Evolutionary conservation across 2,113 vertebrate species (phyloP).

Genomic region (Baryphthengus martii): DNA sequence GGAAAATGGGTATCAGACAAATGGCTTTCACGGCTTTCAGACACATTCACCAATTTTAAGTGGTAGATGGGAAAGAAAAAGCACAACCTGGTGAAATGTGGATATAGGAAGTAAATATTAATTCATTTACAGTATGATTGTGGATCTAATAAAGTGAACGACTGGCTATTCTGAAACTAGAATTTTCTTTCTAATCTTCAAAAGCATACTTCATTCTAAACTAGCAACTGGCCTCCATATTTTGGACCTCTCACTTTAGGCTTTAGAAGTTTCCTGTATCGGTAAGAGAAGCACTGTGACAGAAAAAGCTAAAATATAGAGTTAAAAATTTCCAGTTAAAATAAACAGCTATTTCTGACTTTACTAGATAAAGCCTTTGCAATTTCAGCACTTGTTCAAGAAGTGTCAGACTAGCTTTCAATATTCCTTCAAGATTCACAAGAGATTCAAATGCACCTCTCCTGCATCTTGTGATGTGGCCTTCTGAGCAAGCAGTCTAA

Average conservation of each 20-base stretch:
- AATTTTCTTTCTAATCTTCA: background rate
- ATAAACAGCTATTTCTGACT: background rate
- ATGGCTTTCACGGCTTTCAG: background rate
- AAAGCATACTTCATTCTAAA: background rate
- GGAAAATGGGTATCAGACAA: background rate
- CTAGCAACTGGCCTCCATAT: background rate
- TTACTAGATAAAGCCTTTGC: background rate
- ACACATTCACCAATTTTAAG: background rate
- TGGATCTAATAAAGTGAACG: background rate
- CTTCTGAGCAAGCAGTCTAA: background rate
- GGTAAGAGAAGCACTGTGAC: background rate
- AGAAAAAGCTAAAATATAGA: too few relatives aligned
- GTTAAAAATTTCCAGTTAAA: too few relatives aligned
- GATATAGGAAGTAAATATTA: background rate
- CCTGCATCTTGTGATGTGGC: fast-evolving
- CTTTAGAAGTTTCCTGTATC: background rate
- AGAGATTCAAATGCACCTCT: background rate
- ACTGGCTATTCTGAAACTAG: background rate
- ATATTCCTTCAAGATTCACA: background rate
- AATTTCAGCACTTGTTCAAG: background rate
- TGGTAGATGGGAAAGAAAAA: background rate
- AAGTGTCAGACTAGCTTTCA: background rate
- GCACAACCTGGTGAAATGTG: background rate
- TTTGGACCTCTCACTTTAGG: background rate
- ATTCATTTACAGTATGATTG: background rate